These are phyloP conservation scores for Clepsis dumicolana DNA, from an alignment of 2,888 invertebrate species.

Conservation along the genomic window DNA sequence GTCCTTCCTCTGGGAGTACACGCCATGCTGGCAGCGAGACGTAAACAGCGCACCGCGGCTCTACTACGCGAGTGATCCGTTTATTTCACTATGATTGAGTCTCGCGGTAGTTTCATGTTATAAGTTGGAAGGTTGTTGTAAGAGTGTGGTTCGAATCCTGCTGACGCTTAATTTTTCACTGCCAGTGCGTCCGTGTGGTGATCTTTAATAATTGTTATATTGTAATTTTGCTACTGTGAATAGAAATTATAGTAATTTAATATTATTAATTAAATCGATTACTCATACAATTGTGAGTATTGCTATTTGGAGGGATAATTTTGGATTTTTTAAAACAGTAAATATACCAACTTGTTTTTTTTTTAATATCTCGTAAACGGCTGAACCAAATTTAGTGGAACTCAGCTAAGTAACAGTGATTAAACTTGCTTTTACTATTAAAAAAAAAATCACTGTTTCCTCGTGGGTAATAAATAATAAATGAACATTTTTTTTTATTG, in stretches of 20 bases:
- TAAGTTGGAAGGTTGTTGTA: too few relatives aligned
- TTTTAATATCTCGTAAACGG: background rate
- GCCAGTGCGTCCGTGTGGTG: slow-evolving; percentile 33
- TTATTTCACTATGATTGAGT: too few relatives aligned
- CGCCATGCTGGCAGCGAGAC: too few relatives aligned
- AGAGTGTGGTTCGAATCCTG: background rate
- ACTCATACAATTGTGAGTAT: slow-evolving; percentile 31
- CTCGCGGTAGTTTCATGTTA: too few relatives aligned
- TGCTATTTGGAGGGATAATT: slow-evolving; percentile 17
- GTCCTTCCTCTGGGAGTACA: too few relatives aligned
- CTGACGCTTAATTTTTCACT: background rate
- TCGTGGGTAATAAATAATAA: too few relatives aligned
- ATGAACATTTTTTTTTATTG: too few relatives aligned
- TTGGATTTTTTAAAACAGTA: background rate
- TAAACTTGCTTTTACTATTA: too few relatives aligned
- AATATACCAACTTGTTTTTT: too few relatives aligned
- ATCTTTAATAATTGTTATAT: slow-evolving; percentile 48
- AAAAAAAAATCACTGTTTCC: too few relatives aligned
- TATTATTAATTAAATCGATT: slow-evolving; percentile 41
- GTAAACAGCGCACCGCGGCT: too few relatives aligned
- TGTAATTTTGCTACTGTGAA: slow-evolving; percentile 51
- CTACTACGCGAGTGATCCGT: too few relatives aligned
- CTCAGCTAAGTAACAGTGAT: background rate
- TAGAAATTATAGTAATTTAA: slow-evolving; percentile 50
- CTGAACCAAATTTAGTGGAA: background rate